Evolutionary conservation across 1,140 invertebrate genomes (phyloP), one percentile per base, ranked within the genome.

Genomic region (Rhynchophorus ferrugineus): DNA sequence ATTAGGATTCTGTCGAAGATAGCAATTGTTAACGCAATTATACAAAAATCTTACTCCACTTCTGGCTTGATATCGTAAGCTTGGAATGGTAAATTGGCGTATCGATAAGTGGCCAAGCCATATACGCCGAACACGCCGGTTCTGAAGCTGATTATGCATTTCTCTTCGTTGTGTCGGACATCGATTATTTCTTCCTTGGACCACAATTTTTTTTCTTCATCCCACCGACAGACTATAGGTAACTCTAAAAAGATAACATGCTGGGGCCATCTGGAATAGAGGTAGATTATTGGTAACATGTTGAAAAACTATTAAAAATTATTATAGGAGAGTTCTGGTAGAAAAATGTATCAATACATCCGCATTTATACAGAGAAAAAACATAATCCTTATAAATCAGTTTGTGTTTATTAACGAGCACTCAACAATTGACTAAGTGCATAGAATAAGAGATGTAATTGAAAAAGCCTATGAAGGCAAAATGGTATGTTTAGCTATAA

Each of bases 171-270:
- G 61, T 84, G 89, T 62, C 88, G 88, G 36, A 84, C 76, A 56
- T 91, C 88, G 53, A 89, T 83, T 1, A 91, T 75, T 60, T 85
- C 81, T 45, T 83, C 76, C 1, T 78, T 87, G 0, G 81, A 83
- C 89, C 89, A 92, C 6, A 68, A 64, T 35, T 72, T 65, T 42
- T 62, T 63, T 1, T 76, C 63, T 7, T 74, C 61, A 58, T 87
- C 77, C 88, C 88, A 91, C 49, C 85, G 80, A 11, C 84, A 87
- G 2, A 88, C 80, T 8, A 84, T 73, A 0, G 89, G 89, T 1
- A 87, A 82, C 61, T 92, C 89, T 24, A 89, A 82, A 85, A 87
- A 91, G 47, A 90, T 76, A 5, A 90, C 80, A 3, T 80, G 79
- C 11, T 82, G 78, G 0, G 87, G 84, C 14, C 89, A 70, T 18